These are phyloP conservation scores for Tinea semifulvella DNA, from an alignment of 2,888 invertebrate genomes.

Conservation along the genomic window DNA sequence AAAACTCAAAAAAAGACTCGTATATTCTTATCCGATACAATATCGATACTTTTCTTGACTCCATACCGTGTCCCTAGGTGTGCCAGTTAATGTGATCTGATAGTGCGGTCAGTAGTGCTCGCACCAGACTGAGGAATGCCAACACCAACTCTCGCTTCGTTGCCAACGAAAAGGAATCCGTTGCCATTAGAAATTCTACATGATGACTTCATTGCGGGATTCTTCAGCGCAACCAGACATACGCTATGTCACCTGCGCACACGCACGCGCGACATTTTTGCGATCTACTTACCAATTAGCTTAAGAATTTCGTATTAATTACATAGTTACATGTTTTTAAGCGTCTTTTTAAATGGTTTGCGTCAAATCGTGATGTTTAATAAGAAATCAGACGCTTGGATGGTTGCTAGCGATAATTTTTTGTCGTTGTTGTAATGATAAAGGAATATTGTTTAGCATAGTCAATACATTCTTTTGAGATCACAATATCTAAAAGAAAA, in stretches of 20 bases:
- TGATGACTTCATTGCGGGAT: slow-evolving; percentile 58
- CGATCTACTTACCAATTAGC: slow-evolving; percentile 21
- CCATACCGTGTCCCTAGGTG: too few species aligned
- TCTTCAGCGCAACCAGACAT: slow-evolving; percentile 31
- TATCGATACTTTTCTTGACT: too few species aligned
- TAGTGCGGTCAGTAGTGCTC: neutral
- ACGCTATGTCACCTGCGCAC: slow-evolving; percentile 31
- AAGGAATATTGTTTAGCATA: too few species aligned
- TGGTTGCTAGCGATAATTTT: neutral
- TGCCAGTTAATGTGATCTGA: neutral
- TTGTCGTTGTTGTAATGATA: neutral
- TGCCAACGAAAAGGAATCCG: slow-evolving; percentile 62
- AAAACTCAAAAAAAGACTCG: too few species aligned
- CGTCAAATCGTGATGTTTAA: neutral
- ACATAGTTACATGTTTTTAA: slow-evolving; percentile 9
- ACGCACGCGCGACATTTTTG: slow-evolving; percentile 28
- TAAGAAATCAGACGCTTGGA: slow-evolving; percentile 8
- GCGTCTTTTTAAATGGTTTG: slow-evolving; percentile 9
- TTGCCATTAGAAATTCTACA: slow-evolving; percentile 53
- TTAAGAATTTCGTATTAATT: slow-evolving; percentile 24
- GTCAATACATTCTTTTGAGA: too few species aligned
- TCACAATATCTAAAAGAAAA: too few species aligned
- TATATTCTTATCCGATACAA: too few species aligned
- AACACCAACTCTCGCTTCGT: slow-evolving; percentile 42
- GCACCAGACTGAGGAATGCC: neutral